phyloP scores from a whole-genome alignment of 2,888 invertebrate genomes.

The Ephialtes manifestator region DNA sequence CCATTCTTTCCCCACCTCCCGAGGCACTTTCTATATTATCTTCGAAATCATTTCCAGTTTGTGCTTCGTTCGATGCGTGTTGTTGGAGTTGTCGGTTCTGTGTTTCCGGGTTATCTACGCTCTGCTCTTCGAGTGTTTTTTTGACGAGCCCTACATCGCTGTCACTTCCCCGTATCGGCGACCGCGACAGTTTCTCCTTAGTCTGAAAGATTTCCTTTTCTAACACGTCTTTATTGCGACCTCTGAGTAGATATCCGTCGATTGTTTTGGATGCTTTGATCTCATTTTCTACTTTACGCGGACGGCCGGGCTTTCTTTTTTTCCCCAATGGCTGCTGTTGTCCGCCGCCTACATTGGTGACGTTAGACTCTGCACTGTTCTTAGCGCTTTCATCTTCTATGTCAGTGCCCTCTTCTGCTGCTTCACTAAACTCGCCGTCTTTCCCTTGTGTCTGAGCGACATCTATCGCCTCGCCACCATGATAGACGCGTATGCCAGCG shows the following conservation, averaged over 20 bases:
- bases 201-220: background rate
- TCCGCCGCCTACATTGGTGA: background rate
- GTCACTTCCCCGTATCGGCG: background rate
- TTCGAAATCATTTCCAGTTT: too few relatives aligned
- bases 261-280: background rate
- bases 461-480: background rate
- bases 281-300: background rate
- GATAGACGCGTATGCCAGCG: background rate
- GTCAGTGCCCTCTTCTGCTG: background rate
- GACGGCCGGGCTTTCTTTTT: conserved; percentile 4
- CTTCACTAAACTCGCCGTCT: background rate
- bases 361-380: background rate
- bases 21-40: background rate
- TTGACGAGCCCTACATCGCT: background rate
- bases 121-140: background rate
- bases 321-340: background rate
- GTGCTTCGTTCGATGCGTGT: background rate
- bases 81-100: background rate
- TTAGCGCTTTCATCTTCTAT: conserved; percentile 1
- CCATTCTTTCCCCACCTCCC: background rate
- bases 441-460: background rate
- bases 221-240: background rate
- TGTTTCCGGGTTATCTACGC: background rate
- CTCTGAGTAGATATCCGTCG: background rate
- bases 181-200: background rate